Evolutionary conservation across 2,113 vertebrate genomes (phyloP).

Genomic region (Dipodomys merriami): DNA sequence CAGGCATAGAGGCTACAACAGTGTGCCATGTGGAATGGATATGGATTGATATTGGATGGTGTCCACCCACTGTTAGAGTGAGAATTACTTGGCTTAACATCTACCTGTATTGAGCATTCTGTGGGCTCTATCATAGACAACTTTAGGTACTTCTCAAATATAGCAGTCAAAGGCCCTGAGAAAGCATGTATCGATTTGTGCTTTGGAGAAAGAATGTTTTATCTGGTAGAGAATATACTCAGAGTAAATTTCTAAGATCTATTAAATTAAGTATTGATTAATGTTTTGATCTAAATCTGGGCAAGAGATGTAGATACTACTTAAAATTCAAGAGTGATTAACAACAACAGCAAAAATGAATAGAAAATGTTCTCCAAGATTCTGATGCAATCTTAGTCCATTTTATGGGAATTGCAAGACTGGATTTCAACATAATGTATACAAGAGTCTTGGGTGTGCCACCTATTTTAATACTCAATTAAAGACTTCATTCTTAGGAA

Average conservation of each 20-base stretch:
- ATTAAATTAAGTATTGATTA: constrained; percentile 47
- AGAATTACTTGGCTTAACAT: constrained; percentile 13
- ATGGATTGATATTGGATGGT: background rate
- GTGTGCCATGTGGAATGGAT: background rate
- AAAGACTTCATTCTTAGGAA: constrained; percentile 1
- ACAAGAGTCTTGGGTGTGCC: background rate
- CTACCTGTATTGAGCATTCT: background rate
- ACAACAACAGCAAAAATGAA: background rate
- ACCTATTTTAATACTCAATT: background rate
- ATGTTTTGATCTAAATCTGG: constrained; percentile 55
- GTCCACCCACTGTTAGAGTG: background rate
- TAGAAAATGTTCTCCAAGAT: background rate
- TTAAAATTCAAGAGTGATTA: constrained; percentile 24
- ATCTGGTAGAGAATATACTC: constrained; percentile 51
- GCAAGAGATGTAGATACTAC: background rate
- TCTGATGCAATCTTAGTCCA: background rate
- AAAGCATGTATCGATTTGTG: constrained; percentile 58
- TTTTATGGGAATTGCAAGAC: background rate
- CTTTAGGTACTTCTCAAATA: background rate
- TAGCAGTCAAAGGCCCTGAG: background rate
- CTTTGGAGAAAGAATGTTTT: constrained; percentile 47
- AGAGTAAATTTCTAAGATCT: constrained; percentile 60
- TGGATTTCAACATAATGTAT: background rate
- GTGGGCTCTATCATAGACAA: background rate
- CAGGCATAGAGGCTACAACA: background rate